A percentile compares a stretch with the other conserved stretches of the same genome.
These are phyloP conservation scores for Strix aluco DNA, from an alignment of 2,113 vertebrate species.

Conservation along the genomic window DNA sequence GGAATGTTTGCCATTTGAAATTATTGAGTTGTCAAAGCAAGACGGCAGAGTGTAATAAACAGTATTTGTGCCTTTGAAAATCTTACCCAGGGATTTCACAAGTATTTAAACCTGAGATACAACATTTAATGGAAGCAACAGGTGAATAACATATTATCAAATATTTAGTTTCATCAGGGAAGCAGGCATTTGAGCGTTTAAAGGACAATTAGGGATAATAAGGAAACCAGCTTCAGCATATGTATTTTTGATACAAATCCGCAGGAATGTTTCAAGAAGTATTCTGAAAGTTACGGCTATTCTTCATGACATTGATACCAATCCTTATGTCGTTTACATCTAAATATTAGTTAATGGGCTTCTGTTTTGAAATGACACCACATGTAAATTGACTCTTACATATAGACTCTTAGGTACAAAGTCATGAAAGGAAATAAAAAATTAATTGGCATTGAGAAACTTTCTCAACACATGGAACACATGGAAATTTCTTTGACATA, in stretches of 20 bases:
- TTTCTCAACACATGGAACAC: not conserved
- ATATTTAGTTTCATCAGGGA: not conserved
- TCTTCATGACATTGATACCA: not conserved
- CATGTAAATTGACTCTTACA: not conserved
- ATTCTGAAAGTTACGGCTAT: not conserved
- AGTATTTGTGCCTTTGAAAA: not conserved
- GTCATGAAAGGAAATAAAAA: not conserved
- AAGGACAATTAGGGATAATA: not conserved
- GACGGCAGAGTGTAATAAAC: not conserved
- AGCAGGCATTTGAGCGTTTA: not conserved
- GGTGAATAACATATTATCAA: not conserved
- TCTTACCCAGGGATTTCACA: not conserved
- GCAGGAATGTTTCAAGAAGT: not conserved
- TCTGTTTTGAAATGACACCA: not conserved
- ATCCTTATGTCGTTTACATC: not conserved
- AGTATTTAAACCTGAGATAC: not conserved
- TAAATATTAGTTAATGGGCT: not conserved
- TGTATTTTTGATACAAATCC: not conserved
- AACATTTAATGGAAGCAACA: not conserved
- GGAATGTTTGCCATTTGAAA: not conserved
- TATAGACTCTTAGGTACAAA: not conserved
- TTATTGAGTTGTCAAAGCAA: not conserved
- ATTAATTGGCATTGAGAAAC: not conserved
- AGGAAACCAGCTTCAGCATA: not conserved
- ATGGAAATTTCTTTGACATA: not conserved